phyloP scores from a whole-genome alignment of 2,113 vertebrate genomes.

The Dunckerocampus dactyliophorus region DNA sequence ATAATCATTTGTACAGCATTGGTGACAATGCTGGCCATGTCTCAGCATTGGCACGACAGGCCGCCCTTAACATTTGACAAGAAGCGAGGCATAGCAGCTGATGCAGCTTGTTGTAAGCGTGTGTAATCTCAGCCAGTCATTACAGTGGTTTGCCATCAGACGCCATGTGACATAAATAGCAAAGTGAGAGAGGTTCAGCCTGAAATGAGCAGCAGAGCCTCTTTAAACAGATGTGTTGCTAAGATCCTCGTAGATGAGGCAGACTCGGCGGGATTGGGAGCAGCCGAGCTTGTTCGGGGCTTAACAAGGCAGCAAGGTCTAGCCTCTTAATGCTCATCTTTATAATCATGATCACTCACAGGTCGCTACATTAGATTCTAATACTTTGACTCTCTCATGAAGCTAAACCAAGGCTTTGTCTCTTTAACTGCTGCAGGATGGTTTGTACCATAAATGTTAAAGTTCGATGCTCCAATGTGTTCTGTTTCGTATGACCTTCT shows the following conservation, averaged over 20 bases:
- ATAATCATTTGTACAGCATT: background rate
- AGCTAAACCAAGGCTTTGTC: background rate
- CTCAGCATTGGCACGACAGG: background rate
- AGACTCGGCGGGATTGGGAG: slow-evolving; percentile 13
- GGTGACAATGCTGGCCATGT: background rate
- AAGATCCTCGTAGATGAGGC: slow-evolving; percentile 27
- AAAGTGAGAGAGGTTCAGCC: background rate
- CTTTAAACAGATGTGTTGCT: slow-evolving; percentile 26
- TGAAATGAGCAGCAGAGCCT: slow-evolving; percentile 29
- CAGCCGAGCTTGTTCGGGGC: background rate
- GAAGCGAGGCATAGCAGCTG: background rate
- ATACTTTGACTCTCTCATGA: no score
- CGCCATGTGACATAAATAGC: slow-evolving; percentile 17
- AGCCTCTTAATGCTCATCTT: background rate
- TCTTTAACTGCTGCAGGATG: no score
- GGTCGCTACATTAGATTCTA: background rate
- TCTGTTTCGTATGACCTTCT: background rate
- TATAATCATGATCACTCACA: background rate
- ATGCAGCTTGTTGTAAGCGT: background rate
- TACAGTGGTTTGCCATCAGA: slow-evolving; percentile 14
- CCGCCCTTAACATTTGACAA: background rate
- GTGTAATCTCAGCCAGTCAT: slow-evolving; percentile 10
- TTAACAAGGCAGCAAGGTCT: background rate
- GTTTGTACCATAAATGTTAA: no score
- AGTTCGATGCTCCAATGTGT: no score